Evolutionary conservation across 2,113 vertebrate species (phyloP).

Genomic region (Apeltes quadracus): DNA sequence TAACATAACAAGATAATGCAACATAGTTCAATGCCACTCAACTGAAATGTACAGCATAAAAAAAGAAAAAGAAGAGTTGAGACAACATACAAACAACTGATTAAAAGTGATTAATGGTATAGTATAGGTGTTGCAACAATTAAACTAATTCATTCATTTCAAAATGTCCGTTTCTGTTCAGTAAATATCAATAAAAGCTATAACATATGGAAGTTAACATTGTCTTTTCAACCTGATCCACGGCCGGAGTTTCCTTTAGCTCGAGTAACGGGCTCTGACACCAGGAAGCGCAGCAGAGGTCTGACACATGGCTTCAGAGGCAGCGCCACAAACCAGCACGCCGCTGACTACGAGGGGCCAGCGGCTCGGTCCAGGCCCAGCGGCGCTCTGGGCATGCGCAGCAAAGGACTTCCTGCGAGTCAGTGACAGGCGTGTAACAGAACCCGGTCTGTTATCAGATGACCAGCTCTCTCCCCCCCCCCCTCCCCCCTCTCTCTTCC

Average conservation of each 20-base stretch:
- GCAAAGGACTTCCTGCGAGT: constrained; percentile 80
- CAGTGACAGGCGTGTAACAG: constrained; percentile 82
- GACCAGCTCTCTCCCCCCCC: constrained; percentile 72
- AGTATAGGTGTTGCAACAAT: neutral
- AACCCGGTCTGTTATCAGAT: constrained; percentile 87
- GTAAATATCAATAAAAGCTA: neutral
- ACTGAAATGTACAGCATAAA: neutral
- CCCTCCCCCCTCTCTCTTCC: constrained; percentile 38
- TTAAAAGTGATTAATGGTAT: neutral
- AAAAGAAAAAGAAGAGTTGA: neutral
- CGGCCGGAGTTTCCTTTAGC: constrained; percentile 47
- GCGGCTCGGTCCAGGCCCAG: constrained; percentile 20
- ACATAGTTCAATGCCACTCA: neutral
- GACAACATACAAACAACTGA: neutral
- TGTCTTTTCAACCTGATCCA: constrained; percentile 31
- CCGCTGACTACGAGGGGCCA: constrained; percentile 8
- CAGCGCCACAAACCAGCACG: constrained; percentile 7
- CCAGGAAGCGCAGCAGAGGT: constrained; percentile 62
- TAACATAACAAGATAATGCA: neutral
- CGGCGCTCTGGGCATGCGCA: constrained; percentile 62
- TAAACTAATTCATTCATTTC: neutral
- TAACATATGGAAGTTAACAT: neutral
- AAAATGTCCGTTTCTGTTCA: neutral
- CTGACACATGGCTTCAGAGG: constrained; percentile 51
- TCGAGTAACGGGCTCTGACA: constrained; percentile 54